phyloP scores from a whole-genome alignment of 2,888 invertebrate genomes.

The Aricia artaxerxes region DNA sequence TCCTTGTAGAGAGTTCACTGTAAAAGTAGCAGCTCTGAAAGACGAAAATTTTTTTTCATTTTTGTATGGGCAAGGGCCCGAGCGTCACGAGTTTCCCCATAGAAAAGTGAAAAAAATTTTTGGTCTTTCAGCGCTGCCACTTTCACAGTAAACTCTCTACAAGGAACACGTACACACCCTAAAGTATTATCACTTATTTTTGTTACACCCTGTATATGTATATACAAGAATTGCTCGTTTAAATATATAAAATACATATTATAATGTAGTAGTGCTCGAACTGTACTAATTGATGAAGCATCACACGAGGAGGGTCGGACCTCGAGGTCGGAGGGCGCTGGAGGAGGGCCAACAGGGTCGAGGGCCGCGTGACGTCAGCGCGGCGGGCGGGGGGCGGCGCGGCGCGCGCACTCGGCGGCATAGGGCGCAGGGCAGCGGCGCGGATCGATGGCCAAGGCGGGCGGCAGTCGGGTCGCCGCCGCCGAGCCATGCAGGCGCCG shows the following conservation, averaged over 20 bases:
- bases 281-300: neutral
- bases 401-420: conserved; percentile 28
- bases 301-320: conserved; percentile 51
- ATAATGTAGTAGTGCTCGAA: neutral
- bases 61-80: no score
- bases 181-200: no score
- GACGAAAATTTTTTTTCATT: no score
- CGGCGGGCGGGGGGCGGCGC: conserved; percentile 28
- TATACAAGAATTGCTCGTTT: no score
- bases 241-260: neutral
- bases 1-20: no score
- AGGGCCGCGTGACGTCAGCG: conserved; percentile 52
- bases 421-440: conserved; percentile 38
- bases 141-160: no score
- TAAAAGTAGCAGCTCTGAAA: no score
- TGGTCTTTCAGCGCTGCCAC: no score
- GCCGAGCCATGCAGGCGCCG: conserved; percentile 54
- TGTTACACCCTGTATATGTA: no score
- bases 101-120: no score
- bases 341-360: conserved; percentile 56
- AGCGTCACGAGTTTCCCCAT: no score
- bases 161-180: no score
- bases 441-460: conserved; percentile 31
- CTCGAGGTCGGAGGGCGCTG: conserved; percentile 60
- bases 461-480: conserved; percentile 45